phyloP scores from a whole-genome alignment of 2,113 vertebrate species.

The Cyrtonyx montezumae region DNA sequence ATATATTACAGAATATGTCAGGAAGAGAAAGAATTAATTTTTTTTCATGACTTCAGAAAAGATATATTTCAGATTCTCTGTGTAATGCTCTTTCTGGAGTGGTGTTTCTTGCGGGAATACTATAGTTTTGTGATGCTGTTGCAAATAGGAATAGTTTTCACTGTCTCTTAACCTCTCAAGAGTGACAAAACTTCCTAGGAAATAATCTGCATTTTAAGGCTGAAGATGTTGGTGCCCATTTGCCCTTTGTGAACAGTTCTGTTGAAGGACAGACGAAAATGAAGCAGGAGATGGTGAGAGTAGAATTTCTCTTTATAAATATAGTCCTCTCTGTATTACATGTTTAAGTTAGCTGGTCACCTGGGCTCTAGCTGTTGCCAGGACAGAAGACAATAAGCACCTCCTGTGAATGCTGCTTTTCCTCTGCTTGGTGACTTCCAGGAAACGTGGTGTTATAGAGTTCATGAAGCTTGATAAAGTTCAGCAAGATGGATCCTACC shows the following conservation, averaged over 20 bases:
- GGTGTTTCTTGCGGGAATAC: slow-evolving; percentile 8
- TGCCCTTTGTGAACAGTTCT: not conserved
- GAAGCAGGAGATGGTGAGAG: not conserved
- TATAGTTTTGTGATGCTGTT: not conserved
- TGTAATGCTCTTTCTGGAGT: not conserved
- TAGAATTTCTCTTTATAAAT: not conserved
- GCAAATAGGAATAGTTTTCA: not conserved
- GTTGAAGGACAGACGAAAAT: not conserved
- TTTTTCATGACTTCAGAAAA: not conserved
- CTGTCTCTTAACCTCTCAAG: not conserved
- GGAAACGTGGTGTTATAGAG: not conserved
- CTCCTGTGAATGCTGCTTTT: not conserved
- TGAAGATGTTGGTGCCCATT: not conserved
- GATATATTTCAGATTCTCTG: not conserved
- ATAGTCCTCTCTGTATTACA: not conserved
- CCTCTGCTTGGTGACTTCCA: slow-evolving; percentile 17
- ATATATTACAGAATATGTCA: not conserved
- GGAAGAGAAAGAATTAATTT: not conserved
- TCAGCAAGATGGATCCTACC: slow-evolving; percentile 27
- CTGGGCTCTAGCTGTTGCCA: not conserved
- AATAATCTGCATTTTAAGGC: not conserved
- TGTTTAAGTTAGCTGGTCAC: not conserved
- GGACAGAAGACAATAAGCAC: not conserved
- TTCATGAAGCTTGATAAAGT: not conserved
- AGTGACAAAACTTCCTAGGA: not conserved